Conservation (phyloP, 2,797 vertebrate species). For the Okamejei kenojei region DNA sequence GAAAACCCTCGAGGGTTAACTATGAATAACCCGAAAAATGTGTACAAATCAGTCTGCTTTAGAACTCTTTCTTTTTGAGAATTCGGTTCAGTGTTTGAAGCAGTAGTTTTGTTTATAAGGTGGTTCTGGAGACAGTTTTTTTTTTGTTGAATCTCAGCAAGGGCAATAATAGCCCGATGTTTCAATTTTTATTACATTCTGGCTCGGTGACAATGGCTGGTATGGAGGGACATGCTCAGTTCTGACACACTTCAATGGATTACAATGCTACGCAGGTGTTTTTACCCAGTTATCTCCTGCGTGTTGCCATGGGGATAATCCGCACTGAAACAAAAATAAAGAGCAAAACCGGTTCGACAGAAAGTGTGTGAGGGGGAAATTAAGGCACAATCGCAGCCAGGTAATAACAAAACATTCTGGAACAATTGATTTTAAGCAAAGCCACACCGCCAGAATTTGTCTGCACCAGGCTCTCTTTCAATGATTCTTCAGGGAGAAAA, state of each 20-base stretch:
- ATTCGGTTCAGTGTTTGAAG: neutral
- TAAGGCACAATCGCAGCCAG: neutral
- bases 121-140: neutral
- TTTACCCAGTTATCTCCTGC: constrained; percentile 58
- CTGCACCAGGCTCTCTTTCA: neutral
- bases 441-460: neutral
- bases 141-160: constrained; percentile 47
- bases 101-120: neutral
- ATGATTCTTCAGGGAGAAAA: no score
- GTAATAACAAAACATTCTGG: neutral
- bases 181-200: constrained; percentile 47
- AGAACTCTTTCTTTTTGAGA: neutral
- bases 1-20: neutral
- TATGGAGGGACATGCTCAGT: constrained; percentile 47
- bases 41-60: neutral
- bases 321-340: constrained; percentile 59
- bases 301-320: constrained; percentile 57
- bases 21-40: neutral
- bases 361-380: constrained; percentile 50
- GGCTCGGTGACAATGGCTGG: constrained; percentile 58
- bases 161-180: constrained; percentile 48
- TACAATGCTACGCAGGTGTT: constrained; percentile 30
- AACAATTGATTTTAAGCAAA: neutral
- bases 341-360: constrained; percentile 71
- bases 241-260: constrained; percentile 24